A percentile compares a stretch with the other conserved stretches of the same genome.
These are phyloP conservation scores for Dioctria linearis DNA, from an alignment of 2,888 invertebrate species.

Conservation along the genomic window DNA sequence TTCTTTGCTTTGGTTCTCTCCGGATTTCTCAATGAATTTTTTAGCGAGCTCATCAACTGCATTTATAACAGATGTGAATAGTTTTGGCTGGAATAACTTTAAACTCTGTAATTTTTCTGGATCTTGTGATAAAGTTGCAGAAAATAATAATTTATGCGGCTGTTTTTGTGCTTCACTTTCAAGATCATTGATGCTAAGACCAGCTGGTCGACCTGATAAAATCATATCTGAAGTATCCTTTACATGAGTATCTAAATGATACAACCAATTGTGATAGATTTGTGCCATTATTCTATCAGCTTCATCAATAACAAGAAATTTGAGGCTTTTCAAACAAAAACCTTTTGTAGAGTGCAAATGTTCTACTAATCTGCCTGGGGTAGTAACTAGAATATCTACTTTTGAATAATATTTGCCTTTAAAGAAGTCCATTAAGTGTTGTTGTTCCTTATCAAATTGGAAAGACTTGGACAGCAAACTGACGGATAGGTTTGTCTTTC, in stretches of 20 bases:
- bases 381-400: constrained; percentile 91
- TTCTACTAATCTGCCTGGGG: constrained; percentile 93
- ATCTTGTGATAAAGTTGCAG: constrained; percentile 97
- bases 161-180: constrained; percentile 61
- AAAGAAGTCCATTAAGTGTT: constrained; percentile 74
- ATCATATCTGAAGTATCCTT: constrained; percentile 72
- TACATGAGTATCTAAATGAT: constrained; percentile 82
- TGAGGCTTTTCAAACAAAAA: constrained; percentile 79
- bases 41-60: constrained; percentile 61
- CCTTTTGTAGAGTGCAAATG: constrained; percentile 89
- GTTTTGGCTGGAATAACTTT: constrained; percentile 90
- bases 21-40: constrained; percentile 53
- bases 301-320: constrained; percentile 94
- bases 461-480: constrained; percentile 80
- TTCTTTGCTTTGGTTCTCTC: constrained; percentile 54
- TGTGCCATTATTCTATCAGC: constrained; percentile 96
- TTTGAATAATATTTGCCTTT: constrained; percentile 67
- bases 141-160: constrained; percentile 94
- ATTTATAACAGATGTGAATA: constrained; percentile 83
- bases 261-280: constrained; percentile 92
- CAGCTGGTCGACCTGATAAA: constrained; percentile 71
- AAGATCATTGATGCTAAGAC: constrained; percentile 66
- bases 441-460: constrained; percentile 79
- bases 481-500: constrained; percentile 79
- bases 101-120: constrained; percentile 94